Percentiles rank a stretch among this genome's conserved stretches.
Conservation (phyloP, 2,797 vertebrate genomes). For the Threskiornis aethiopicus region DNA sequence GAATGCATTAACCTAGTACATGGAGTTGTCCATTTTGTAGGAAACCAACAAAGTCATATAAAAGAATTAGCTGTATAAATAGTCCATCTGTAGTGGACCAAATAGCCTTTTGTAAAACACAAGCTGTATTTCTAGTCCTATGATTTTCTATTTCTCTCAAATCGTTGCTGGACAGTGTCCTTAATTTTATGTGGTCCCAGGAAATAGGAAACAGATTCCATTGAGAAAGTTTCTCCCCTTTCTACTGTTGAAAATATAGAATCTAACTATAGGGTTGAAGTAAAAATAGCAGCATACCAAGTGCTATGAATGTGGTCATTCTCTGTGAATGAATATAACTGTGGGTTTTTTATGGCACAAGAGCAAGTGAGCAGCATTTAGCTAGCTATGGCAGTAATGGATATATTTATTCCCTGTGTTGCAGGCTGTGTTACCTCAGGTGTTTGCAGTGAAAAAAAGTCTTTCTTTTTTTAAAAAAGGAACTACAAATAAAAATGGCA, state of each 20-base stretch:
- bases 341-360: background rate
- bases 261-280: background rate
- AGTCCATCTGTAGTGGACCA: background rate
- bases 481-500: background rate
- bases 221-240: background rate
- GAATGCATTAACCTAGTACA: background rate
- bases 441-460: background rate
- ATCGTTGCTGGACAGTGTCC: background rate
- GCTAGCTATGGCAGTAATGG: background rate
- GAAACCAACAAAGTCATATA: background rate
- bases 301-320: background rate
- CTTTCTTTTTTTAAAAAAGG: background rate
- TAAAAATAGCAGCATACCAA: background rate
- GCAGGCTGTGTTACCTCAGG: background rate
- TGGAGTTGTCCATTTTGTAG: background rate
- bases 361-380: background rate
- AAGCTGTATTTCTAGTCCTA: background rate
- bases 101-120: background rate
- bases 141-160: background rate
- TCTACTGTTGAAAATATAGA: background rate
- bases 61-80: background rate
- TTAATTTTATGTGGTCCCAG: background rate
- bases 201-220: background rate
- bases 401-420: background rate
- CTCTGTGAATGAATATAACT: background rate